phyloP scores from a whole-genome alignment of 2,797 vertebrate genomes.

The Hoplostethus mediterraneus region DNA sequence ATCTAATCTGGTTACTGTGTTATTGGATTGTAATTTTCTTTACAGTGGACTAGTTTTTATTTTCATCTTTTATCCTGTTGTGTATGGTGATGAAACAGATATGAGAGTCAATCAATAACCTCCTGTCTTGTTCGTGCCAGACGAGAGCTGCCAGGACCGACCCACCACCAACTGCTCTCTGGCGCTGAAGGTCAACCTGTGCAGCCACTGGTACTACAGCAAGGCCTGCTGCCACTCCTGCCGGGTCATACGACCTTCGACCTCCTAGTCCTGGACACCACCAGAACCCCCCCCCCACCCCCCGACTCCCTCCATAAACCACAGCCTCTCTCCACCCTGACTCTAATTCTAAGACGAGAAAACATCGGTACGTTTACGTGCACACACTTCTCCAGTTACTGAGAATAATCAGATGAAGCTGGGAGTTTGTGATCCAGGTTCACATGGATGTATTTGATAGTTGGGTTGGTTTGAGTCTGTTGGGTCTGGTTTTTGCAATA shows the following conservation, averaged over 20 bases:
- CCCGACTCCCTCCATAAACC: background rate
- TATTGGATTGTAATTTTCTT: no score
- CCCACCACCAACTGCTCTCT: constrained; percentile 95
- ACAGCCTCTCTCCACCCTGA: constrained; percentile 7
- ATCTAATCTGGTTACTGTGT: no score
- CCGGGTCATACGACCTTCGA: constrained; percentile 70
- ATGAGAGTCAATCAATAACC: no score
- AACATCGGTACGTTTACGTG: constrained; percentile 5
- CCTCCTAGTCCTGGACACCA: constrained; percentile 65
- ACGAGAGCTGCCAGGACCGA: constrained; percentile 97
- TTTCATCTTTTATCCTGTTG: background rate
- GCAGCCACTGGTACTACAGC: constrained; percentile 99
- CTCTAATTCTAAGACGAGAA: constrained; percentile 34
- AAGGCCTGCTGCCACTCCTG: constrained; percentile 98
- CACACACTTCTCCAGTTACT: constrained; percentile 32
- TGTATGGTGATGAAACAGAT: background rate
- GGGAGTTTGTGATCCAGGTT: background rate
- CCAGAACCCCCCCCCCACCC: background rate
- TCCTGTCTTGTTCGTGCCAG: constrained; percentile 68
- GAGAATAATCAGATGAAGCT: constrained; percentile 33
- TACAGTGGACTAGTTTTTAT: no score
- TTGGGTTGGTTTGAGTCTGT: no score
- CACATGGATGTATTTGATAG: no score
- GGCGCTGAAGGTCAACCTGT: constrained; percentile 97
- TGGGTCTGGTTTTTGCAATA: no score